Conservation (phyloP, 2,113 vertebrate genomes). For the Tympanuchus pallidicinctus region DNA sequence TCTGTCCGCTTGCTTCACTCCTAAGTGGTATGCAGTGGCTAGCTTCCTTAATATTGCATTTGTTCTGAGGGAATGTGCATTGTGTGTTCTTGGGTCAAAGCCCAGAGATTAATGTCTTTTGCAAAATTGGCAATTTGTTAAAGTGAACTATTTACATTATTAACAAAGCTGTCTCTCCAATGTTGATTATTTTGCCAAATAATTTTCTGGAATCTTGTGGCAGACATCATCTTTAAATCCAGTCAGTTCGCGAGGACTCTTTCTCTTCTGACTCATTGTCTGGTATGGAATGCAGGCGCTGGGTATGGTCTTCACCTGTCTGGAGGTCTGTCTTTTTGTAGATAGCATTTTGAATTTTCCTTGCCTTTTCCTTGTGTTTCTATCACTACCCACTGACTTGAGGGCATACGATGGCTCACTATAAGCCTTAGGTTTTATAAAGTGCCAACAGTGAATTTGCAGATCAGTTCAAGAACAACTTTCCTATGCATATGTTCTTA, state of each 20-base stretch:
- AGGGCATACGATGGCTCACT: background rate
- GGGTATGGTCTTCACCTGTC: background rate
- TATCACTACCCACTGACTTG: background rate
- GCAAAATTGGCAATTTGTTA: conserved; percentile 3
- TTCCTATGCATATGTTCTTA: background rate
- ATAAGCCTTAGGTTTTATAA: background rate
- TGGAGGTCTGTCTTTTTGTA: background rate
- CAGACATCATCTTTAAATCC: background rate
- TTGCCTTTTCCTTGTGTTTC: background rate
- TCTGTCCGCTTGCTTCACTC: background rate
- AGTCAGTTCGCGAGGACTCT: background rate
- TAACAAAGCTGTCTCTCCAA: background rate
- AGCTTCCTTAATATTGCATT: background rate
- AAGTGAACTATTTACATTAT: background rate
- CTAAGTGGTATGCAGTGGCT: background rate
- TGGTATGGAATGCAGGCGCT: background rate
- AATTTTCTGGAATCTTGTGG: background rate
- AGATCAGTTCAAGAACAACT: background rate
- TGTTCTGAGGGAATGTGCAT: background rate
- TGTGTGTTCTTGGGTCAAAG: conserved; percentile 3
- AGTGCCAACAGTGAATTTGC: background rate
- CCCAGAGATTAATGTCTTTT: conserved; percentile 6
- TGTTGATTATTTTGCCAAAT: conserved; percentile 1
- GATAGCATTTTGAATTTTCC: background rate
- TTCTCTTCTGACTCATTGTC: background rate